phyloP scores from a whole-genome alignment of 2,113 vertebrate species.

The Rhinichthys klamathensis region DNA sequence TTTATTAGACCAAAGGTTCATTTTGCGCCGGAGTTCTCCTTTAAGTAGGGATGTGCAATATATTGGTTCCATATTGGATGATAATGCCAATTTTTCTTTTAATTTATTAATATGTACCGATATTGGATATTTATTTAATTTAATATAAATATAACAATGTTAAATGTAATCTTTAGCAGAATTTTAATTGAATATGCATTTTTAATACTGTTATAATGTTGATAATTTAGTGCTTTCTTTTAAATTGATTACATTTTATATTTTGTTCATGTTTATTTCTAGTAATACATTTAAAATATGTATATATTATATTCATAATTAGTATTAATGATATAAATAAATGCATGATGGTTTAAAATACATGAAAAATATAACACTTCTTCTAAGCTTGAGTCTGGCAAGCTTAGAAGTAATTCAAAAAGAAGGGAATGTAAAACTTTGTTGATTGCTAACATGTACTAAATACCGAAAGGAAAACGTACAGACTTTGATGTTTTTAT shows the following conservation, averaged over 20 bases:
- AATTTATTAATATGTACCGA: background rate
- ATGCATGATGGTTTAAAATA: background rate
- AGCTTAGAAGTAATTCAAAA: background rate
- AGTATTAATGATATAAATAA: background rate
- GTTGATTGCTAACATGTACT: constrained; percentile 30
- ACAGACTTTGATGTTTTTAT: constrained; percentile 41
- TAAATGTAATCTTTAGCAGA: background rate
- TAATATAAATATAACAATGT: background rate
- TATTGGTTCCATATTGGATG: background rate
- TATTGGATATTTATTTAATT: background rate
- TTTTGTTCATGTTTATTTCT: background rate
- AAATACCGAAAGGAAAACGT: background rate
- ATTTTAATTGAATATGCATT: background rate
- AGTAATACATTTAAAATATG: background rate
- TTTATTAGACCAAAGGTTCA: too few species aligned
- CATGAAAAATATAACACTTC: too few species aligned
- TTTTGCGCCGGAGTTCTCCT: too few species aligned
- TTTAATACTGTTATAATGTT: background rate
- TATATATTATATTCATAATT: background rate
- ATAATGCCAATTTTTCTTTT: background rate
- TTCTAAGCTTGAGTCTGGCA: background rate
- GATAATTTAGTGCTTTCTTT: background rate
- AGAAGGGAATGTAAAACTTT: background rate
- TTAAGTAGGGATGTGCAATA: background rate
- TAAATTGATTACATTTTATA: background rate